These are phyloP conservation scores for Geophilus truncorum DNA, from an alignment of 2,888 invertebrate genomes.

Conservation along the genomic window DNA sequence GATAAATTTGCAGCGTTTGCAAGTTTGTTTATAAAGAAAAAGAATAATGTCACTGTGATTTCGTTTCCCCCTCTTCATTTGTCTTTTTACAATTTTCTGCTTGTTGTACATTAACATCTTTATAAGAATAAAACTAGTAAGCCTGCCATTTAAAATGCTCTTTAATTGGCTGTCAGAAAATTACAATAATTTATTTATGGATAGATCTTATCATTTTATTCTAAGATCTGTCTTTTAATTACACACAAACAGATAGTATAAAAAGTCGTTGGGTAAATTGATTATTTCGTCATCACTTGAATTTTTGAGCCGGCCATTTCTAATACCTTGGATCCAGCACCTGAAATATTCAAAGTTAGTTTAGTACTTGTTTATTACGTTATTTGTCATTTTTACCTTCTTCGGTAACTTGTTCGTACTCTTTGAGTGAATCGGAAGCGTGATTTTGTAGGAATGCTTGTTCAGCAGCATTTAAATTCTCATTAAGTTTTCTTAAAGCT, in stretches of 20 bases:
- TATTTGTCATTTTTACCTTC: conserved; percentile 39
- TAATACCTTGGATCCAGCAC: background rate
- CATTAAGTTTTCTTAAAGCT: conserved; percentile 52
- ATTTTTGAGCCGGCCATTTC: background rate
- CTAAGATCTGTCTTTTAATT: no score
- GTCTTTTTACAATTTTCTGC: conserved; percentile 5
- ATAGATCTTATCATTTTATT: no score
- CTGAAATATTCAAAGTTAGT: background rate
- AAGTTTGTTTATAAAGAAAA: conserved; percentile 1
- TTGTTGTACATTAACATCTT: conserved; percentile 27
- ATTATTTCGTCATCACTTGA: background rate
- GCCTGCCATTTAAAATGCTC: background rate
- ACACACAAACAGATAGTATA: no score
- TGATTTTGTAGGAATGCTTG: conserved; percentile 48
- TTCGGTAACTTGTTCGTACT: conserved; percentile 50
- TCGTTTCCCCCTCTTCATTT: background rate
- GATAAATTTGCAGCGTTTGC: conserved; percentile 20
- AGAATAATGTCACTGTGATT: background rate
- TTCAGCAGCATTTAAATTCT: conserved; percentile 48
- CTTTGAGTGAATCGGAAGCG: conserved; percentile 47
- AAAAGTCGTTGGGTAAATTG: no score
- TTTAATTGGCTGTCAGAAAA: background rate
- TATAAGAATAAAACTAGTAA: conserved; percentile 22
- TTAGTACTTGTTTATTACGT: no score
- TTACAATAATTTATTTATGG: background rate